phyloP scores from a whole-genome alignment of 2,888 invertebrate species.

The Tachina fera region DNA sequence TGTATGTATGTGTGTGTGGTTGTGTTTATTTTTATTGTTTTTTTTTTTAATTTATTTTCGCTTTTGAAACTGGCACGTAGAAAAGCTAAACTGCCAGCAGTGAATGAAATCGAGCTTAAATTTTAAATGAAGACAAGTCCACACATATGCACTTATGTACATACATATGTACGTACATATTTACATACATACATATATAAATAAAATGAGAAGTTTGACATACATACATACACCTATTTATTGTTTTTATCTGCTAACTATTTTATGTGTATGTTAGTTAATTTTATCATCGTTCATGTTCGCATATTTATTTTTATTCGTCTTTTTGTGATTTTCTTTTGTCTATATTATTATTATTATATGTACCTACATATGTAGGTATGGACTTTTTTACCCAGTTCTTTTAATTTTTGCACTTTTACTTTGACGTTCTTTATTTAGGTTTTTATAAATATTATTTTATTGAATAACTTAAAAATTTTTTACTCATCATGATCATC shows the following conservation, averaged over 20 bases:
- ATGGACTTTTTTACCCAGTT: slow-evolving; percentile 29
- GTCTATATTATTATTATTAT: slow-evolving; percentile 12
- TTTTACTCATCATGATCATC: slow-evolving; percentile 58
- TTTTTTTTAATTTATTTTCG: background rate
- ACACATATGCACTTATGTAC: slow-evolving; percentile 6
- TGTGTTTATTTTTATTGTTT: background rate
- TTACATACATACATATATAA: slow-evolving; percentile 8
- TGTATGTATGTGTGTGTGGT: background rate
- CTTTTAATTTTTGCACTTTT: slow-evolving; percentile 55
- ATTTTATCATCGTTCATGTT: slow-evolving; percentile 30
- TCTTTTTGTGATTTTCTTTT: slow-evolving; percentile 49
- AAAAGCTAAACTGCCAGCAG: slow-evolving; percentile 46
- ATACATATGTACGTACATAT: background rate
- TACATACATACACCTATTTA: background rate
- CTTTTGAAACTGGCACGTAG: slow-evolving; percentile 20
- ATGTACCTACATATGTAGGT: too few species aligned
- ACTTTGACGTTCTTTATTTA: slow-evolving; percentile 43
- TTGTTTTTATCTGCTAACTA: slow-evolving; percentile 34
- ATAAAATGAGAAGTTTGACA: too few species aligned
- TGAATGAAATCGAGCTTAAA: slow-evolving; percentile 64
- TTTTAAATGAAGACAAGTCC: slow-evolving; percentile 22
- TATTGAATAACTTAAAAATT: slow-evolving; percentile 65
- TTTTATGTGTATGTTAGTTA: slow-evolving; percentile 33
- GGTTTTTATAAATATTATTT: slow-evolving; percentile 62
- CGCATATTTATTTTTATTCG: slow-evolving; percentile 28